Base-by-base conservation (phyloP, 2,888 invertebrate species). In the Drosophila leonis region DNA sequence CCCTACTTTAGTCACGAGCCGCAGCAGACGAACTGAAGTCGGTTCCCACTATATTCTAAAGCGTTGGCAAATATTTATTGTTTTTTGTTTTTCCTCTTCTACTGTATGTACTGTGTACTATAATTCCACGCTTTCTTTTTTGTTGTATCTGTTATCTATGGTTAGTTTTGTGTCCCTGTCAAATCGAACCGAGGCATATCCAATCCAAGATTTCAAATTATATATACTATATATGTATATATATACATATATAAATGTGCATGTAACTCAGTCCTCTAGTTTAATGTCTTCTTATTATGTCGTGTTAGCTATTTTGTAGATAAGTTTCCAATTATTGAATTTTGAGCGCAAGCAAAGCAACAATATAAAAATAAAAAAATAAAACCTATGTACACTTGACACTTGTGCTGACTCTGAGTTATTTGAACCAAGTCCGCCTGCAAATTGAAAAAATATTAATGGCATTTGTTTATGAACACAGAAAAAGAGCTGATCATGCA, bases 1-100 rank as follows among this genome's bases (percentile, higher is more conserved):
- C 98, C 98, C 52, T 98, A 98, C 94, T 98, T 98, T 94, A 97
- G 98, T 94, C 96, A 96, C 80, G 96, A 92, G 49, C 91, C 92
- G 60, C 88, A 89, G 62, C 89, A 90, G 76, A 88, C 92, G 63
- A 90, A 91, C 65, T 91, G n/a, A n/a, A 86, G 72, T 65, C 63
- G 42, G 41, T 27, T 65, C 31, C 3, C 52, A 37, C 27, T 52
- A 44, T 52, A 44, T 33, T 35, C 42, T 51, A 29, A 20, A 42
- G 61, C 48, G 55, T 29, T 31, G 49, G 41, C 39, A 51, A 64
- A 62, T 78, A 65, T 67, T 72, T 72, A 68, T 69, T 76, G 20
- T 64, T 65, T 64, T 57, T 49, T 46, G 8, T 65, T 51, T 63
- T n/a, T n/a, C n/a, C n/a, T n/a, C n/a, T n/a, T 18, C 29, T 48